Evolutionary conservation across 1,140 invertebrate genomes (phyloP).

Genomic region (Planococcus citri): DNA sequence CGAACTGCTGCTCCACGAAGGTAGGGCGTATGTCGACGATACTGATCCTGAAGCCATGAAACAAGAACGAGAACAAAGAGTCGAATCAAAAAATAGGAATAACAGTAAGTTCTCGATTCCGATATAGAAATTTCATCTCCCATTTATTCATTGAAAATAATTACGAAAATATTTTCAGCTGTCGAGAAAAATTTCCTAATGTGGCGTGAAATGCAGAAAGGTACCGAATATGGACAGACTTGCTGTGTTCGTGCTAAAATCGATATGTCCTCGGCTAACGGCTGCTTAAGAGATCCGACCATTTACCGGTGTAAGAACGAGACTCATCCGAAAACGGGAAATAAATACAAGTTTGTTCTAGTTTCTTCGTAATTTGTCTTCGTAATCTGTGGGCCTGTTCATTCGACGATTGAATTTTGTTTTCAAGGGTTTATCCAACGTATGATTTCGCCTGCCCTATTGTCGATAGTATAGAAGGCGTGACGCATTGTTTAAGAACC

Average conservation of each 20-base stretch:
- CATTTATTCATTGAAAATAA: too few relatives aligned
- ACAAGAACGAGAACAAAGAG: conserved; percentile 76
- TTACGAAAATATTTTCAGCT: conserved; percentile 52
- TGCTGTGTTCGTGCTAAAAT: conserved; percentile 96
- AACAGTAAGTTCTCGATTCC: conserved; percentile 51
- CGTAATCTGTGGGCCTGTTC: not conserved
- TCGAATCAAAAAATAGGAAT: conserved; percentile 72
- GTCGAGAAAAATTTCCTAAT: conserved; percentile 73
- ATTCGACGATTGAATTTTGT: conserved; percentile 24
- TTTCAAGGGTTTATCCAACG: conserved; percentile 88
- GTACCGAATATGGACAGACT: conserved; percentile 58
- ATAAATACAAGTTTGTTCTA: conserved; percentile 90
- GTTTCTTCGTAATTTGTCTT: not conserved
- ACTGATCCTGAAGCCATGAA: conserved; percentile 93
- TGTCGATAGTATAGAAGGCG: conserved; percentile 91
- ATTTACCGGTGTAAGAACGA: conserved; percentile 98
- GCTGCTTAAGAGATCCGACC: conserved; percentile 96
- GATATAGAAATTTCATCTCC: conserved; percentile 25
- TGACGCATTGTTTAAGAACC: conserved; percentile 93
- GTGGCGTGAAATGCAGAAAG: conserved; percentile 94
- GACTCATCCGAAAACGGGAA: conserved; percentile 80
- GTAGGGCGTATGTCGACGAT: conserved; percentile 92
- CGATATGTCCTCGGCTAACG: conserved; percentile 91
- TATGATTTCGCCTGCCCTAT: conserved; percentile 99
- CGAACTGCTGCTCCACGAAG: conserved; percentile 73